Base-by-base conservation (phyloP, 1,140 invertebrate genomes). In the Tetramorium simillimum region DNA sequence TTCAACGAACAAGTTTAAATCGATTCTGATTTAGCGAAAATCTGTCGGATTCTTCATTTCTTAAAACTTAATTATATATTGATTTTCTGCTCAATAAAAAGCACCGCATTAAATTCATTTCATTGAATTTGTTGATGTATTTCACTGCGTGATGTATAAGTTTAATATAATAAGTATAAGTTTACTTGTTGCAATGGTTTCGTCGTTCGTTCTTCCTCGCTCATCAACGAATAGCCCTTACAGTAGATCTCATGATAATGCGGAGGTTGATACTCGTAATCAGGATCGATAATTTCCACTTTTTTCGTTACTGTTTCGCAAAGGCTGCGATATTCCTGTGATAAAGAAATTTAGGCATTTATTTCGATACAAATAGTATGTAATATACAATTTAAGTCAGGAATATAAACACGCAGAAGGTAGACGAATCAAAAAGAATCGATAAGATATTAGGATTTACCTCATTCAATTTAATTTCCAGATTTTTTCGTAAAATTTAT, bases 231-330 rank as follows among this genome's bases (percentile, higher is more conserved):
- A 14, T 90, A 88, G 90, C 86, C 92, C 88, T 94, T 95, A 91
- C 95, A 95, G 72, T 93, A 93, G 28, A 93, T 76, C 73, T 95
- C 95, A 4, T 93, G 86, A 89, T 95, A 95, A 88, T 93, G 89
- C 24, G 94, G 92, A 0, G 95, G 95, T 56, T 94, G 93, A 87
- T 95, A 95, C 5, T 95, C 95, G 65, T 92, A 95, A 28, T 93
- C 92, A 5, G 82, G 60, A 84, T 95, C 93, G 10, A 85, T 90
- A 43, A 95, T 88, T 60, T 93, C 91, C 6, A 95, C 90, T 88
- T 89, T 93, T 81, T 89, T 92, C 0, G 91, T 93, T 28, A 92
- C 87, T 9, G 87, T 93, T 84, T 95, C 93, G 60, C 95, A 95
- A 40, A 95, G 92, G 85, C 92, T 93, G n/a, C 90, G 93, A 86